Conservation (phyloP, 2,888 invertebrate genomes). For the Trachelus troglodyta region DNA sequence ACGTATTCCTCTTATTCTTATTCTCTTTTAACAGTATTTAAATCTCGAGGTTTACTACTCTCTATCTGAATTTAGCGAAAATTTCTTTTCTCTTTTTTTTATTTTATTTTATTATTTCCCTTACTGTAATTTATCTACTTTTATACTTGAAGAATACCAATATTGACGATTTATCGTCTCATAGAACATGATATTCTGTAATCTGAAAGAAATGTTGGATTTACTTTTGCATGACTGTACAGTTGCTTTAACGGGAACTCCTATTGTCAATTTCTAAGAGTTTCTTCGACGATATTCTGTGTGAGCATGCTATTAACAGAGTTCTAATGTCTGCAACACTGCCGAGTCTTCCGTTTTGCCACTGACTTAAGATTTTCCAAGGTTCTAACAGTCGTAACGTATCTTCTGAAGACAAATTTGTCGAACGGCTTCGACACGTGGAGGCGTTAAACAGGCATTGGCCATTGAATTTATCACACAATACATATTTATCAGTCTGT, state of each 20-base stretch:
- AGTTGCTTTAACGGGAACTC: not conserved
- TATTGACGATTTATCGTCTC: not conserved
- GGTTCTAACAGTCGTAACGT: not conserved
- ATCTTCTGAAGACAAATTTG: not conserved
- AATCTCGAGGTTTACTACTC: not conserved
- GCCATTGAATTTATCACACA: not conserved
- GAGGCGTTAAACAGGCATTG: conserved; percentile 52
- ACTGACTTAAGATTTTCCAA: not conserved
- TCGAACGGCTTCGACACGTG: conserved; percentile 35
- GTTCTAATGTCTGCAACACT: conserved; percentile 58
- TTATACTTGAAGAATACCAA: not conserved
- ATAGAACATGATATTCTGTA: not conserved
- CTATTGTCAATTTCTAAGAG: conserved; percentile 8
- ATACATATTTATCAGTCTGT: not conserved
- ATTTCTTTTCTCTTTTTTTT: not conserved
- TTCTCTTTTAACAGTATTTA: not conserved
- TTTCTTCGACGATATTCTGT: not conserved
- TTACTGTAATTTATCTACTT: not conserved
- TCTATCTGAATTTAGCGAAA: not conserved
- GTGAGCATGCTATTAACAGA: conserved; percentile 48
- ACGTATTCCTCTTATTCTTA: conserved; percentile 52
- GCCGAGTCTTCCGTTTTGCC: conserved; percentile 10
- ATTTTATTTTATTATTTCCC: not conserved
- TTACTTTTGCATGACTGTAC: conserved; percentile 10
- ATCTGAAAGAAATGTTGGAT: not conserved